Evolutionary conservation across 1,140 invertebrate genomes (phyloP), one percentile per base, ranked within the genome.

Genomic region (Schlechtendalia chinensis): DNA sequence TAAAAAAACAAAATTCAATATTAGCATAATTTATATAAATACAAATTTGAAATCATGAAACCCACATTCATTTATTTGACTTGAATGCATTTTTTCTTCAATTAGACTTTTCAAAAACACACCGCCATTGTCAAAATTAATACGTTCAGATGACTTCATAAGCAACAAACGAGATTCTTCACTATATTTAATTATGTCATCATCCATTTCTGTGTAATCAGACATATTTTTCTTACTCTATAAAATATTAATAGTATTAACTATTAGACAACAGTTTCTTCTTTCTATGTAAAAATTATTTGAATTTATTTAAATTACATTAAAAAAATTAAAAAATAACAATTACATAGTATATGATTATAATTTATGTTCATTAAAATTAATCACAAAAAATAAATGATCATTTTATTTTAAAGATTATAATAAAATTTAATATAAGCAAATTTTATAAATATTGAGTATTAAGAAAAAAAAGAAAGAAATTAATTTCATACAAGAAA

Each of bases 31-130:
- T 32, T n/a, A 63, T 29, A 71, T 11, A 69, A 69, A 32, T 16
- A 50, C 14, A 50, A 50, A 12, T 6, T 61, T 61, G 24, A 29
- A 22, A n/a, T 50, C 11, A 39, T 39, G 10, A 45, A 5, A 59
- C 72, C 59, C 3, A 77, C 74, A 59, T 19, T 79, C 56, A 11
- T 79, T 56, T 47, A 47, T 59, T 61, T 61, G 47, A 27, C 39
- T 79, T 10, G 54, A 24, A 59, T 22, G 47, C 58, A 79, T 59
- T 29, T 79, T 79, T 79, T 79, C 74, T 61, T 79, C 74, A 19
- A 79, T 79, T 24, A 79, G 14, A 79, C 74, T 59, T 79, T 27
- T 79, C 22, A 79, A 79, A 16, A 79, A 79, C 24, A 61, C n/a
- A 45, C 74, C 58, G 61, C 56, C 19, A 61, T 79, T 79, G 3